A percentile compares a stretch with the other conserved stretches of the same genome.
These are phyloP conservation scores for Apogon talboti DNA, from an alignment of 2,797 vertebrate genomes.

Conservation along the genomic window DNA sequence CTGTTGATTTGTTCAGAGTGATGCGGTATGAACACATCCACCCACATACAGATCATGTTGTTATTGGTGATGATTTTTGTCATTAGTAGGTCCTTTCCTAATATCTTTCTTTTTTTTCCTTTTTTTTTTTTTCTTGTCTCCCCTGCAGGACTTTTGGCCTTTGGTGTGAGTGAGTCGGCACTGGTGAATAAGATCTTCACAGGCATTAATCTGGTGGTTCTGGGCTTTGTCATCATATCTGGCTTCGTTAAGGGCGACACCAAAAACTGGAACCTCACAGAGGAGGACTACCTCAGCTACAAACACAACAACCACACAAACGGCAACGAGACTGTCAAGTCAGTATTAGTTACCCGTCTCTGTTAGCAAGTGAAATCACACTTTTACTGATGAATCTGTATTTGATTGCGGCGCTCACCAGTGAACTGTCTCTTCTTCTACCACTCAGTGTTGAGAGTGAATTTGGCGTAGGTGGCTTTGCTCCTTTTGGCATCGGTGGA, in stretches of 20 bases:
- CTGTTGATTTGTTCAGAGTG: slow-evolving; percentile 36
- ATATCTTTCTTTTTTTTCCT: background rate
- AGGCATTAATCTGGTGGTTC: slow-evolving; percentile 91
- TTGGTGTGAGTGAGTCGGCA: slow-evolving; percentile 94
- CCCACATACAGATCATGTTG: slow-evolving; percentile 58
- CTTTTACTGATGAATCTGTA: background rate
- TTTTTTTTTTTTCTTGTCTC: background rate
- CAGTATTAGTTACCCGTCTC: slow-evolving; percentile 21
- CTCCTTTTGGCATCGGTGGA: slow-evolving; percentile 91
- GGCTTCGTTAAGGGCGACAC: slow-evolving; percentile 92
- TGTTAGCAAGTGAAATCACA: background rate
- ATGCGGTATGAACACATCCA: slow-evolving; percentile 44
- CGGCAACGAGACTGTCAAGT: slow-evolving; percentile 1
- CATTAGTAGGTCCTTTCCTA: background rate
- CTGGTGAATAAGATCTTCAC: slow-evolving; percentile 97
- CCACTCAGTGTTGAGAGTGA: slow-evolving; percentile 43
- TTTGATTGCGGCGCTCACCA: background rate
- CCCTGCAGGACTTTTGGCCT: slow-evolving; percentile 87
- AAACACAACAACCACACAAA: slow-evolving; percentile 38
- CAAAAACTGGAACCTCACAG: slow-evolving; percentile 89
- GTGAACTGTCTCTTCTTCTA: slow-evolving; percentile 2
- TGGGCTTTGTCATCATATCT: slow-evolving; percentile 91
- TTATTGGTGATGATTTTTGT: slow-evolving; percentile 29
- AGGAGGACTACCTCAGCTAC: slow-evolving; percentile 67
- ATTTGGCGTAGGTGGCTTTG: slow-evolving; percentile 90